Conservation (phyloP, 2,797 vertebrate species). For the Limosa lapponica region DNA sequence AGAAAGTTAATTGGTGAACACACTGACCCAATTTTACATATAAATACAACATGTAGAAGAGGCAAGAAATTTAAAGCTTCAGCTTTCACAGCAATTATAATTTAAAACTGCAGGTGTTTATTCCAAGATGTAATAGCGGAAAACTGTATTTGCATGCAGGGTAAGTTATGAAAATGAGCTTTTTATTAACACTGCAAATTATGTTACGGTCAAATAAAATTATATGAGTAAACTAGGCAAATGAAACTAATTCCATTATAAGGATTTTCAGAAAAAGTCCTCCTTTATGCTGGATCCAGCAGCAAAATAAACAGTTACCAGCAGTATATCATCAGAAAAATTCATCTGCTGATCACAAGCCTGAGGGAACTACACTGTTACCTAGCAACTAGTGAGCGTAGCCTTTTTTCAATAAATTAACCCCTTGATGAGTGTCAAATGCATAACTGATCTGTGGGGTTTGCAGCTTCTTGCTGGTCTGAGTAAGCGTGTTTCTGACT, state of each 20-base stretch:
- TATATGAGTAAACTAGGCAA: not conserved
- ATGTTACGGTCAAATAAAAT: not conserved
- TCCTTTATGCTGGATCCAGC: not conserved
- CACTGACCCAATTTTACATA: not conserved
- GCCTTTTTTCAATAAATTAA: conserved; percentile 10
- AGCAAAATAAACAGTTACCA: not conserved
- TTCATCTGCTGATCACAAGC: conserved; percentile 3
- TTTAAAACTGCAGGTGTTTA: not conserved
- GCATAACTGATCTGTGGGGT: not conserved
- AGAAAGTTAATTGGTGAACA: not conserved
- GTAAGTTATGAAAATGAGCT: not conserved
- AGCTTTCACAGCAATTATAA: not conserved
- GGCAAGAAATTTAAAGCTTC: not conserved
- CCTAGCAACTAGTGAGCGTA: conserved; percentile 43
- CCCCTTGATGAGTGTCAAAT: not conserved
- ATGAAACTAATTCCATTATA: not conserved
- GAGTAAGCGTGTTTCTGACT: not conserved
- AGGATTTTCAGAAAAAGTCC: not conserved
- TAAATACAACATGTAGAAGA: not conserved
- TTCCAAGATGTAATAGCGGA: not conserved
- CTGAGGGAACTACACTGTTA: conserved; percentile 14
- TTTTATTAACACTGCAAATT: not conserved
- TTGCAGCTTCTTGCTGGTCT: not conserved
- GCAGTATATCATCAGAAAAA: conserved; percentile 10
- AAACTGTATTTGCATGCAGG: not conserved